Percentiles rank a stretch among this genome's conserved stretches.
Evolutionary conservation across 2,113 vertebrate genomes (phyloP).

Genomic region (Mohoua ochrocephala): DNA sequence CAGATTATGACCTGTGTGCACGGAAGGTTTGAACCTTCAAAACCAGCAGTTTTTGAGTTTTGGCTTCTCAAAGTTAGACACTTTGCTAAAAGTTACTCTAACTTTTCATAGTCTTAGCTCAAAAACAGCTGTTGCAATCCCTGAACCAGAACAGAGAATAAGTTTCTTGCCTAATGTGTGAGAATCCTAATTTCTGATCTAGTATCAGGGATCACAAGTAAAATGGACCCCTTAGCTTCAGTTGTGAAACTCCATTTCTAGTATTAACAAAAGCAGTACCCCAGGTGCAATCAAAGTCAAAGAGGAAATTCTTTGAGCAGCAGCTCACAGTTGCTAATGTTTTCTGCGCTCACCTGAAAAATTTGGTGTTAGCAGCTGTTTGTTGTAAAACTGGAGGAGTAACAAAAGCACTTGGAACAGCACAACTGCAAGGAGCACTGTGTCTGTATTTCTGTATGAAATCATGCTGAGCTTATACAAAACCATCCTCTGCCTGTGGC

Average conservation of each 20-base stretch:
- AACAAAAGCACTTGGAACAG: not conserved
- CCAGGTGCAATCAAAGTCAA: not conserved
- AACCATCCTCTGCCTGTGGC: not conserved
- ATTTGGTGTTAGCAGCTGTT: not conserved
- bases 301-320: not conserved
- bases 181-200: not conserved
- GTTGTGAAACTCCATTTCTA: not conserved
- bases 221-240: not conserved
- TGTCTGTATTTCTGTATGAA: not conserved
- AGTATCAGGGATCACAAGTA: not conserved
- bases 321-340: not conserved
- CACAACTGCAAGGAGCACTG: too few species aligned
- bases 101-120: not conserved
- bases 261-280: not conserved
- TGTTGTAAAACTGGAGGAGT: not conserved
- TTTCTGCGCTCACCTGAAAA: not conserved
- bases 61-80: not conserved
- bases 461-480: not conserved
- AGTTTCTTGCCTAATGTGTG: not conserved
- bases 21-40: not conserved
- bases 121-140: not conserved
- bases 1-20: rapidly evolving
- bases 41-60: not conserved
- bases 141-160: not conserved
- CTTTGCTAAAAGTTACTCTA: not conserved